Base-by-base conservation (phyloP, 2,113 vertebrate genomes). In the Hyaena hyaena region DNA sequence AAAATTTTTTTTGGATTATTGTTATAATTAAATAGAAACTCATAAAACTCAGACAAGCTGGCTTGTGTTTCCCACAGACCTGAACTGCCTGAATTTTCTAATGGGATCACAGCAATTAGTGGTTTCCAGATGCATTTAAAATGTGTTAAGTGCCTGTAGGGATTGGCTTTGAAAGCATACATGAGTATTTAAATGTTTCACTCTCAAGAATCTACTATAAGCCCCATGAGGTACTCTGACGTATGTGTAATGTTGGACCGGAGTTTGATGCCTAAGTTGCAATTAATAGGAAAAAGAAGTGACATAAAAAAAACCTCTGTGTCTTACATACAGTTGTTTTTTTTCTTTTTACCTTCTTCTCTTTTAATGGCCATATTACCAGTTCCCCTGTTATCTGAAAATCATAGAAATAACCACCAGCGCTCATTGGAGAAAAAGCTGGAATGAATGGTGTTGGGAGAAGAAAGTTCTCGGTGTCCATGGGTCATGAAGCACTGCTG, bases 81-180 rank as follows among this genome's bases (percentile, higher is more conserved):
- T 35, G 81, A 96, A 94, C 2, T 90, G 93, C 19, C 76, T 0
- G 86, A 61, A 87, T 96, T 98, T 98, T 88, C 97, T 97, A 97
- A 97, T 81, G 84, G 76, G 6, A 94, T 97, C 35, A 33, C 88
- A 97, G 81, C 96, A 98, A 98, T 98, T 96, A 97, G 93, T 97
- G 97, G 97, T 97, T 98, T 98, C 97, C 98, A 98, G 97, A 97
- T 97, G 95, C 43, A 87, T 93, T 95, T 96, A 86, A 96, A 98
- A 98, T 10, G 97, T 98, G 97, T 92, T 96, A 98, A 98, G 80
- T 96, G 94, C 91, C 93, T 97, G 93, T 24, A 96, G 97, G 55
- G 97, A 91, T 48, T 88, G 88, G 92, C 96, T 97, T 97, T 95
- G 43, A 53, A 45, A 74, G n/a, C 31, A 74, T 45, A 97, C 17